Evolutionary conservation across 2,113 vertebrate genomes (phyloP).

Genomic region (Lepus europaeus): DNA sequence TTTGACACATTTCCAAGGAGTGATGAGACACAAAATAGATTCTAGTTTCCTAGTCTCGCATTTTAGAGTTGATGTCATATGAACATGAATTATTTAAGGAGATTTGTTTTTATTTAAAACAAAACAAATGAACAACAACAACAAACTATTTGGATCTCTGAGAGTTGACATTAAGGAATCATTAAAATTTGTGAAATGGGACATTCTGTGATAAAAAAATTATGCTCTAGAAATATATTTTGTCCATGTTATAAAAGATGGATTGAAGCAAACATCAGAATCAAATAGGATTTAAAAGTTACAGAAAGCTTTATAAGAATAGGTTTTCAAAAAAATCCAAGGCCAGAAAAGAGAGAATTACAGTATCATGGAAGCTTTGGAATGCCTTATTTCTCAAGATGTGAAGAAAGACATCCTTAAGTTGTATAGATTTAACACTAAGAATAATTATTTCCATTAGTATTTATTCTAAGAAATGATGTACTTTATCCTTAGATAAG

Average conservation of each 20-base stretch:
- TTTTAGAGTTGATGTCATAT: not conserved
- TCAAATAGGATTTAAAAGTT: not conserved
- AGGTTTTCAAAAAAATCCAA: not conserved
- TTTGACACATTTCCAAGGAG: not conserved
- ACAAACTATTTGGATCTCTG: not conserved
- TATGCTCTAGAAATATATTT: not conserved
- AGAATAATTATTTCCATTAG: slow-evolving; percentile 3
- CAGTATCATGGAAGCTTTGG: not conserved
- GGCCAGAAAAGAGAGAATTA: not conserved
- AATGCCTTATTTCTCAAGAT: slow-evolving; percentile 37
- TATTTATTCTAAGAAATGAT: not conserved
- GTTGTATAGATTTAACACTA: not conserved
- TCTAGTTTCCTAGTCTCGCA: not conserved
- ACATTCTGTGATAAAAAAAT: slow-evolving; percentile 10
- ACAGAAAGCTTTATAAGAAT: not conserved
- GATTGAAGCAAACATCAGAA: not conserved
- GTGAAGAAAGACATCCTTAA: slow-evolving; percentile 15
- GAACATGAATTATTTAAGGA: not conserved
- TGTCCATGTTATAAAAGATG: not conserved
- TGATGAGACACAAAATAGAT: not conserved
- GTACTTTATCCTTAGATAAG: not conserved
- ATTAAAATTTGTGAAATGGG: slow-evolving; percentile 62
- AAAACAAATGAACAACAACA: not conserved
- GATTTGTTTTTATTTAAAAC: not conserved
- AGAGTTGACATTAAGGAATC: not conserved